Conservation (phyloP, 2,797 vertebrate species). For the Siniperca scherzeri region DNA sequence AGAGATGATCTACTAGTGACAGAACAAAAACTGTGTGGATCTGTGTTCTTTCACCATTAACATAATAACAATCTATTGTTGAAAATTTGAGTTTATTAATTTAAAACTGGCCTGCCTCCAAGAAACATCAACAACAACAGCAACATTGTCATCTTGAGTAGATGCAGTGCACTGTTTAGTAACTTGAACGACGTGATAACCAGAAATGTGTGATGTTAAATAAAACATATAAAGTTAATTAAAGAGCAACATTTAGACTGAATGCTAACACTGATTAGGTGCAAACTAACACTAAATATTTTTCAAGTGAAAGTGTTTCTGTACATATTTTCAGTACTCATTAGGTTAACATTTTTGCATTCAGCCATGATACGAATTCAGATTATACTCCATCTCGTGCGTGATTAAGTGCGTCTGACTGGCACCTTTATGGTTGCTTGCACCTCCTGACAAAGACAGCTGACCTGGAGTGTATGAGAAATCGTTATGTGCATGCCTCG, state of each 20-base stretch:
- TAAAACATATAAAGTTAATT: too few species aligned
- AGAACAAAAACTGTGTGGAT: background rate
- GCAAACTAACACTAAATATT: too few species aligned
- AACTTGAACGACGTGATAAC: background rate
- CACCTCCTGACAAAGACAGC: constrained; percentile 1
- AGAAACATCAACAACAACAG: background rate
- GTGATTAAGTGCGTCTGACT: background rate
- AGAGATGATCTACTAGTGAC: background rate
- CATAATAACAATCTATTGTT: background rate
- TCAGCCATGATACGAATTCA: too few species aligned
- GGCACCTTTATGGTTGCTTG: constrained; percentile 18
- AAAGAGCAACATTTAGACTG: too few species aligned
- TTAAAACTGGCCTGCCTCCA: background rate
- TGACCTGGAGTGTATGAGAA: constrained; percentile 11
- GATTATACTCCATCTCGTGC: background rate
- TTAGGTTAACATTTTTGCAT: too few species aligned
- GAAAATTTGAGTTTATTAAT: background rate
- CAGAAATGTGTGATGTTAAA: too few species aligned
- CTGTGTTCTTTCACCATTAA: background rate
- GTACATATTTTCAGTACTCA: too few species aligned
- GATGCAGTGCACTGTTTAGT: background rate
- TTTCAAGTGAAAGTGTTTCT: too few species aligned
- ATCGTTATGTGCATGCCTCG: constrained; percentile 10
- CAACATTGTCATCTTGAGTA: background rate
- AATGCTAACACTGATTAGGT: too few species aligned